phyloP scores from a whole-genome alignment of 2,797 vertebrate genomes.

The Tolypeutes matacus region DNA sequence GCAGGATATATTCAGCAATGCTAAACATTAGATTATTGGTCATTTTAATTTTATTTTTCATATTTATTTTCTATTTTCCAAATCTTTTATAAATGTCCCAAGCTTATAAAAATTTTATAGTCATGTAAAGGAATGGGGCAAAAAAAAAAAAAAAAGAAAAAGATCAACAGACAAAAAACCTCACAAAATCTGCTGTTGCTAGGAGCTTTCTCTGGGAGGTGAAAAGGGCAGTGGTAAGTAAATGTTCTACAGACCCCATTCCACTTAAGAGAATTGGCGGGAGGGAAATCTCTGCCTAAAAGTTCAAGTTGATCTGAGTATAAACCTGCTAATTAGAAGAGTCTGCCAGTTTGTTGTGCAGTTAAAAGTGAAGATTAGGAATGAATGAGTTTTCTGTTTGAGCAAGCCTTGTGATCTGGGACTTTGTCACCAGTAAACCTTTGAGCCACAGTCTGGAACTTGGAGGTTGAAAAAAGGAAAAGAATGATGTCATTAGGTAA shows the following conservation, averaged over 20 bases:
- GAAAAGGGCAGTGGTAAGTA: background rate
- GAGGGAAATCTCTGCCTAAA: background rate
- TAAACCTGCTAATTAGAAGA: background rate
- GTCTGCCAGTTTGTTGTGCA: background rate
- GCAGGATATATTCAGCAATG: background rate
- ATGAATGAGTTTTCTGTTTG: too few species aligned
- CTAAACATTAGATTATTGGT: background rate
- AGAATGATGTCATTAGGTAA: background rate
- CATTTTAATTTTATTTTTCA: background rate
- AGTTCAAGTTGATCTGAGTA: background rate
- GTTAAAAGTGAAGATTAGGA: background rate
- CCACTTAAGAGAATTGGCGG: background rate
- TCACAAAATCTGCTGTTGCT: background rate
- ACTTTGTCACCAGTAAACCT: background rate
- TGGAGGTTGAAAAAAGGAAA: constrained; percentile 19
- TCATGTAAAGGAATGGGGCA: background rate
- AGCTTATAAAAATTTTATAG: background rate
- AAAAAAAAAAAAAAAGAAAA: background rate
- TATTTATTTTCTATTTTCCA: constrained; percentile 3
- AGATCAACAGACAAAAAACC: background rate
- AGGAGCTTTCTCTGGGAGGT: background rate
- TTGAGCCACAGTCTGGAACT: background rate
- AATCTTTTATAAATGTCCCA: background rate
- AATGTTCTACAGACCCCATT: background rate
- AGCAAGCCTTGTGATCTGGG: background rate